Percentiles rank a stretch among this genome's conserved stretches.
These are phyloP conservation scores for Ricordea florida DNA, from an alignment of 92 coral and sea anemone genomes.

Conservation along the genomic window DNA sequence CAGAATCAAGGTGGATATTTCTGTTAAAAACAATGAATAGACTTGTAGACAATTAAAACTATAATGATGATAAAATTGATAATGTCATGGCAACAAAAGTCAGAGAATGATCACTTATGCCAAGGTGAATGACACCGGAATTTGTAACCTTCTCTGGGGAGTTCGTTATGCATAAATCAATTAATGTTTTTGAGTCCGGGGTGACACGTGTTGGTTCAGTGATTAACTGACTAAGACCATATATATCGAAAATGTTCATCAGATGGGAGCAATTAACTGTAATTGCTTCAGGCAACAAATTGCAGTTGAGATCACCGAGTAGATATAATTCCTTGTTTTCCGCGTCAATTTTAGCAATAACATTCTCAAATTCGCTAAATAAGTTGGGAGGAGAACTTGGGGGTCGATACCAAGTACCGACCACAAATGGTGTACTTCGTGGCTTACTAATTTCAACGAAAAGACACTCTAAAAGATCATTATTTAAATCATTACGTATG, in stretches of 20 bases:
- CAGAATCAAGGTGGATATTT: no score
- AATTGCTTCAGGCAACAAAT: not conserved
- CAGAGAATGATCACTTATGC: constrained; percentile 62
- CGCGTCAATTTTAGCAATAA: constrained; percentile 39
- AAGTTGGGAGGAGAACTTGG: constrained; percentile 40
- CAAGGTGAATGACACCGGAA: constrained; percentile 48
- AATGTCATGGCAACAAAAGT: no score
- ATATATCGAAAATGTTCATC: constrained; percentile 34
- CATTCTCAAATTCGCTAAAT: constrained; percentile 30
- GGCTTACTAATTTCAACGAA: constrained; percentile 1
- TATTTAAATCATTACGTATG: constrained; percentile 4
- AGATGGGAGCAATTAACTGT: constrained; percentile 18
- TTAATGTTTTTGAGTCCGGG: constrained; percentile 40
- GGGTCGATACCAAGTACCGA: constrained; percentile 62
- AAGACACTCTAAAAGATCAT: not conserved
- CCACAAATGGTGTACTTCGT: constrained; percentile 6
- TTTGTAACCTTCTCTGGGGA: constrained; percentile 18
- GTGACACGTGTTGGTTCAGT: constrained; percentile 66
- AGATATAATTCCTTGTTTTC: constrained; percentile 27
- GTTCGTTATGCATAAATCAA: no score
- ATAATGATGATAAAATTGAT: no score
- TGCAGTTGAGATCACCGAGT: constrained; percentile 54
- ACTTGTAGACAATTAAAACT: no score
- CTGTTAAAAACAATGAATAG: no score
- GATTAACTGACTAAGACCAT: constrained; percentile 52